Base-by-base conservation (phyloP, 2,113 vertebrate genomes). In the Otis tarda region DNA sequence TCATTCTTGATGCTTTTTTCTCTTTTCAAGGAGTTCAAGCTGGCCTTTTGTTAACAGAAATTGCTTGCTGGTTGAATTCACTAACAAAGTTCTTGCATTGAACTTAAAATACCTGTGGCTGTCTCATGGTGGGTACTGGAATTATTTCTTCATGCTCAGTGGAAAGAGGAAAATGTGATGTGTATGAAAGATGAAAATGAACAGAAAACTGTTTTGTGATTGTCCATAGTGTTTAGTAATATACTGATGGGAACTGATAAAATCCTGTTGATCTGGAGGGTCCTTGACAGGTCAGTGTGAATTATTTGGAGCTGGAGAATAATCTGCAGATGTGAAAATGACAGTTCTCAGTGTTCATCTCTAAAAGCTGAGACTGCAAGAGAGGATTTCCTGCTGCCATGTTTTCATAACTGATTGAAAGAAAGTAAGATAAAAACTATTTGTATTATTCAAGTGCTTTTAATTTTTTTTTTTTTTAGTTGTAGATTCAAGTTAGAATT, bases 41-140 rank as follows among this genome's bases (percentile, higher is more conserved):
- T 82, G 53, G 57, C 53, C 83, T 92, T 88, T 96, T 94, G 70
- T 93, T 96, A 93, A 56, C 37, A 81, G 80, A 90, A 96, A 86
- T 90, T 94, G 88, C 79, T 94, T 86, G 59, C 78, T 93, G 78
- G 75, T 87, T 88, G 76, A 93, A 70, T 86, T 79, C 14, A 35
- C 92, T 70, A 89, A 49, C 45, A 49, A 52, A 88, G 41, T 81
- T 90, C 64, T 84, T 91, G 24, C n/a, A 82, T 2, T 84, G 69
- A 92, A 78, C n/a, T 53, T 84, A 33, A 55, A 60, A 35, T 87
- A 83, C 43, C 63, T 81, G 43, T 60, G 60, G 39, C 56, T 90
- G 0, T 80, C 47, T 90, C 60, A 5, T 68, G 69, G 37, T 56
- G n/a, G 75, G 41, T 68, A 10, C 53, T 93, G 70, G 43, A 92